Conservation (phyloP, 2,888 invertebrate genomes). For the Sphecodes monilicornis region DNA sequence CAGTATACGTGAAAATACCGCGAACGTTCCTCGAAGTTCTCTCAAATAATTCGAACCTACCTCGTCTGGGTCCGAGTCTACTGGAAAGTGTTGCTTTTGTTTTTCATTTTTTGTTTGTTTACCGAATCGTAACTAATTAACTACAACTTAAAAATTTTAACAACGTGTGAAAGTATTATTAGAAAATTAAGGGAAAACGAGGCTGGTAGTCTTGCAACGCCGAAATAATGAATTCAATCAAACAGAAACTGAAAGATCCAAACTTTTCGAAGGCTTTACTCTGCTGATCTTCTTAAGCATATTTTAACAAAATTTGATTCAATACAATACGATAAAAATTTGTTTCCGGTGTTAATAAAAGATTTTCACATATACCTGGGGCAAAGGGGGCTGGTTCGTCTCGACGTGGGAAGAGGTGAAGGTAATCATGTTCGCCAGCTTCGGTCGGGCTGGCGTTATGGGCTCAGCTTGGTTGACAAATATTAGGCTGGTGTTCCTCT, state of each 20-base stretch:
- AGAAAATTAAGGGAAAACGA: background rate
- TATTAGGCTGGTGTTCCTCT: conserved; percentile 61
- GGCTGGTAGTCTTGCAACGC: too few relatives aligned
- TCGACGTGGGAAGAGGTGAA: conserved; percentile 57
- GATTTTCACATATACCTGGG: conserved; percentile 20
- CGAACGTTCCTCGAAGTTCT: too few relatives aligned
- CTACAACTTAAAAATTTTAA: background rate
- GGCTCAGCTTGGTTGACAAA: conserved; percentile 57
- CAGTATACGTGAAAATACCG: too few relatives aligned
- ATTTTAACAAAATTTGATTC: too few relatives aligned
- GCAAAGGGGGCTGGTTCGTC: conserved; percentile 34
- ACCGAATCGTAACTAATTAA: too few relatives aligned
- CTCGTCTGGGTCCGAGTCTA: too few relatives aligned
- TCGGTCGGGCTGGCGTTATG: conserved; percentile 38
- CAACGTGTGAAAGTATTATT: background rate
- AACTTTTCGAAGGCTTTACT: background rate
- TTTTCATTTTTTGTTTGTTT: too few relatives aligned
- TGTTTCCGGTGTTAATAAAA: too few relatives aligned
- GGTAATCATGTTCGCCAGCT: conserved; percentile 60
- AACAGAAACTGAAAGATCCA: background rate
- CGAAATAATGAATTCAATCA: background rate
- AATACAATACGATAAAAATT: too few relatives aligned
- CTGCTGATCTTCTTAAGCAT: too few relatives aligned
- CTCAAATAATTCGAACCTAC: too few relatives aligned
- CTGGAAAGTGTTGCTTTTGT: too few relatives aligned